Percentiles rank a stretch among this genome's conserved stretches.
Conservation (phyloP, 2,888 invertebrate species). For the Campoplex nolae region DNA sequence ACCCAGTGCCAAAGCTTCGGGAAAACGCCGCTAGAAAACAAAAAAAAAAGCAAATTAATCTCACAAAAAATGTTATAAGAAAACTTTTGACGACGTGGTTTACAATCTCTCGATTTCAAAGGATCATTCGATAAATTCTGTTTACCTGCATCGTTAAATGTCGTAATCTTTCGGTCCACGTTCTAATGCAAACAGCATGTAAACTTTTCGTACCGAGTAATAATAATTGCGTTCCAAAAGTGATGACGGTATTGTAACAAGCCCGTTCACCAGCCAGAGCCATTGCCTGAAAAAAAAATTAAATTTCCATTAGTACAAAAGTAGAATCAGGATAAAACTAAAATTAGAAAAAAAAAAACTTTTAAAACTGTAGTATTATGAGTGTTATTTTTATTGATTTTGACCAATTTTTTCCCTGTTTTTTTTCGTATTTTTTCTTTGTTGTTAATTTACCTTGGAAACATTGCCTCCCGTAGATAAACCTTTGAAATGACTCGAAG, state of each 20-base stretch:
- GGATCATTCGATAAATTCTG: not conserved
- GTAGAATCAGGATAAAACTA: not conserved
- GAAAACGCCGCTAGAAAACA: constrained; percentile 84
- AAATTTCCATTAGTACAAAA: not conserved
- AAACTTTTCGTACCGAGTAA: constrained; percentile 89
- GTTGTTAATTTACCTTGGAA: constrained; percentile 83
- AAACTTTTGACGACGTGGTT: not conserved
- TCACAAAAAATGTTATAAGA: not conserved
- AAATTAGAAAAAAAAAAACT: not conserved
- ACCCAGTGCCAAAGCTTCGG: constrained; percentile 87
- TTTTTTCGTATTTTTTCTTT: not conserved
- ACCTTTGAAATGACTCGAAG: constrained; percentile 95
- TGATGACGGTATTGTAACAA: constrained; percentile 90
- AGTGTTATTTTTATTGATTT: not conserved
- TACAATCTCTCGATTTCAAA: not conserved
- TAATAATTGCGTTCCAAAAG: constrained; percentile 89
- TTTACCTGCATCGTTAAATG: constrained; percentile 86
- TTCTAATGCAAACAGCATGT: constrained; percentile 86
- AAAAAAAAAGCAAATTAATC: not conserved
- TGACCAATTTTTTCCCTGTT: not conserved
- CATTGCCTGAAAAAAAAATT: constrained; percentile 86
- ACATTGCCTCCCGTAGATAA: constrained; percentile 98
- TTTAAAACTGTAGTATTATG: not conserved
- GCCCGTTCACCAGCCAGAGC: constrained; percentile 91
- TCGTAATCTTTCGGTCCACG: constrained; percentile 89